Evolutionary conservation across 2,888 invertebrate species (phyloP).

Genomic region (Pristionchus mayeri): DNA sequence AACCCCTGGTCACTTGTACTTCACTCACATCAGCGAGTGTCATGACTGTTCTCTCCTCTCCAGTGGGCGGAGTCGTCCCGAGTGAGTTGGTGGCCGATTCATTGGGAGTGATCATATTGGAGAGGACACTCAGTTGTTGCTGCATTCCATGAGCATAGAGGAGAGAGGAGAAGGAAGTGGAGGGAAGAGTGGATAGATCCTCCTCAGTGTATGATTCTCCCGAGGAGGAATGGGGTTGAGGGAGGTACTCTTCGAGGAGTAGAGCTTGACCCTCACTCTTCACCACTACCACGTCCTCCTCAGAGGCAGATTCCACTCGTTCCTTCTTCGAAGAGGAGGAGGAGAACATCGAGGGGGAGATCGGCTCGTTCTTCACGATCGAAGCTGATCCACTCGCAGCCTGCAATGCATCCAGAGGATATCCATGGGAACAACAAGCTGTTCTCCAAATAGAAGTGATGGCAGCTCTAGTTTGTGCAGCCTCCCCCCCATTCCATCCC

Average conservation of each 20-base stretch:
- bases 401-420: too few relatives aligned
- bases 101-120: background rate
- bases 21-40: background rate
- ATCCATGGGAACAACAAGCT: too few relatives aligned
- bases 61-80: background rate
- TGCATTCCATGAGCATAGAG: background rate
- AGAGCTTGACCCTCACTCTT: background rate
- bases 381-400: background rate
- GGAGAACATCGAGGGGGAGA: conserved; percentile 29
- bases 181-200: background rate
- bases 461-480: too few relatives aligned
- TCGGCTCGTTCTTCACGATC: conserved; percentile 17
- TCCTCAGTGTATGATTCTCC: conserved; percentile 46
- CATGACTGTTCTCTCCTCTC: too few relatives aligned
- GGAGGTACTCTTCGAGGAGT: background rate
- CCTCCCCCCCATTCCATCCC: too few relatives aligned
- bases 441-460: too few relatives aligned
- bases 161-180: conserved; percentile 16
- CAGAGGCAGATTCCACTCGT: background rate
- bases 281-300: background rate
- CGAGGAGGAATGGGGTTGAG: conserved; percentile 43
- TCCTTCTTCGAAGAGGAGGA: background rate
- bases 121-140: background rate
- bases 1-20: too few relatives aligned
- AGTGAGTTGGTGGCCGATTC: background rate